A percentile compares a stretch with the other conserved stretches of the same genome.
These are phyloP conservation scores for Ectropis grisescens DNA, from an alignment of 1,140 invertebrate species.

Conservation along the genomic window DNA sequence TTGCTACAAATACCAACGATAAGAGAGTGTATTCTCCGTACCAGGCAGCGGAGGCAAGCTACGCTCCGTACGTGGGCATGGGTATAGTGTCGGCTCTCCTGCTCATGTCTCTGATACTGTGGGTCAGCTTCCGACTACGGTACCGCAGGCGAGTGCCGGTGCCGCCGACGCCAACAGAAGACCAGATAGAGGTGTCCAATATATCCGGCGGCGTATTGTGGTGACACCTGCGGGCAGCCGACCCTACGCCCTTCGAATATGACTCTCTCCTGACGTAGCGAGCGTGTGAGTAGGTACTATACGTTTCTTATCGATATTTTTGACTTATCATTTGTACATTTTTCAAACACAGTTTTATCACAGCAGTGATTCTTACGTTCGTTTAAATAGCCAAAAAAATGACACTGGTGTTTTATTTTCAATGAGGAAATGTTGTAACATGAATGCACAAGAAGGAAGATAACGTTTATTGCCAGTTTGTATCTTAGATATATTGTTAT, in stretches of 20 bases:
- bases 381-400: no score
- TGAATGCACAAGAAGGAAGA: no score
- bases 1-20: no score
- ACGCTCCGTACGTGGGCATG: constrained; percentile 48
- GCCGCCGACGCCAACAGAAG: constrained; percentile 55
- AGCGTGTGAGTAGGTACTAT: constrained; percentile 52
- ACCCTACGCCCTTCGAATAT: constrained; percentile 71
- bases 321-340: constrained; percentile 1
- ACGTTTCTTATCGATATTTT: constrained; percentile 3
- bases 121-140: constrained; percentile 55
- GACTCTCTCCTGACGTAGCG: constrained; percentile 70
- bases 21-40: constrained; percentile 54
- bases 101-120: constrained; percentile 55
- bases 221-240: constrained; percentile 75
- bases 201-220: constrained; percentile 77
- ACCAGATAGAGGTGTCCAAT: constrained; percentile 78
- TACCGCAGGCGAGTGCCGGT: constrained; percentile 45
- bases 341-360: no score
- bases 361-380: no score
- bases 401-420: no score
- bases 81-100: constrained; percentile 35
- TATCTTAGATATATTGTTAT: no score
- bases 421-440: no score
- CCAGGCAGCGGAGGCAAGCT: constrained; percentile 27
- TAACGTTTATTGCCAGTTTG: no score